Evolutionary conservation across 2,797 vertebrate species (phyloP), one percentile per base, ranked within the genome.

Genomic region (Poeciliopsis infans): DNA sequence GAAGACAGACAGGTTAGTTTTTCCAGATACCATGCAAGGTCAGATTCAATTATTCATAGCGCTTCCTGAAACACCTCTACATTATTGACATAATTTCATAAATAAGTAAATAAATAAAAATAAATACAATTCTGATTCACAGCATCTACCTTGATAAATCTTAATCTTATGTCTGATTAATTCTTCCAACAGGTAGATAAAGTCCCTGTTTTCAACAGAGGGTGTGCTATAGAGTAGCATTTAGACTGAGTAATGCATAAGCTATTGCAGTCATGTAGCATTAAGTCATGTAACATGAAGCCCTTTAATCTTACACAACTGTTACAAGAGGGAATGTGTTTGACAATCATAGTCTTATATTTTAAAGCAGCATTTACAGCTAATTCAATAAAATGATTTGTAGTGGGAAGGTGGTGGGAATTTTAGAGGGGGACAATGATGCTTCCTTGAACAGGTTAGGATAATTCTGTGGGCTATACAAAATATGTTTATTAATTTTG

Each of bases 21-120:
- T 79, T 78, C 53, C 47, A 71, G 69, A 1, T 0, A 73, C 57
- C 79, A 81, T 76, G 75, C 80, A 78, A 85, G 69, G 79, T 61
- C 57, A 75, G 73, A 59, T 80, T 83, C 45, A 74, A 84, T 85
- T 83, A 89, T 85, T 90, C 64, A 83, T 84, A 74, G 80, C 73
- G 36, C 69, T 55, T 71, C 75, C 69, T 18, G 12, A 80, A 83
- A 82, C 49, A 77, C 72, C 76, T 82, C 66, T 87, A 53, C 77
- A 70, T 80, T 72, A 79, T 28, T 53, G 73, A 47, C 66, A 28
- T 23, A 49, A 28, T 33, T 51, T 77, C 15, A 49, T 15, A 49
- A 39, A 49, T 68, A 51, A 76, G 2, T 25, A 28, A 36, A 66
- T 16, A 39, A 33, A 33, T 64, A 49, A 33, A 36, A 36, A n/a